These are phyloP conservation scores for Petroica traversi DNA, from an alignment of 2,113 vertebrate species.

Conservation along the genomic window DNA sequence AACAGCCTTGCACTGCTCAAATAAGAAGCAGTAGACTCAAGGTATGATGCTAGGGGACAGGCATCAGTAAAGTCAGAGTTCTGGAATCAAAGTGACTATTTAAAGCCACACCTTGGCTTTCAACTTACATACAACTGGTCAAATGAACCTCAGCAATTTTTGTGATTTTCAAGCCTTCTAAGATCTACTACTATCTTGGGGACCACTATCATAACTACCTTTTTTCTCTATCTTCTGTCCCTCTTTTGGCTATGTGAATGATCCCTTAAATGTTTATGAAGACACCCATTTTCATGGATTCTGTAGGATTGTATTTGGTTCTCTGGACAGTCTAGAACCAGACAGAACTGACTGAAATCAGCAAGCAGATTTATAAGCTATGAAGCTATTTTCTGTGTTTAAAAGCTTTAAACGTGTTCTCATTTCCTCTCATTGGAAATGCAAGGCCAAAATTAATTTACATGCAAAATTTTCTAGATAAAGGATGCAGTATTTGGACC, in stretches of 20 bases:
- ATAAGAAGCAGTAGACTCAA: not conserved
- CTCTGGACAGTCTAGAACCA: not conserved
- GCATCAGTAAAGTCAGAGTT: not conserved
- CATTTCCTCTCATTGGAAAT: not conserved
- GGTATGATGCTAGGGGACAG: not conserved
- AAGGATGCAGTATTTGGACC: accelerated
- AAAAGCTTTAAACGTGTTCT: not conserved
- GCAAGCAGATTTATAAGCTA: not conserved
- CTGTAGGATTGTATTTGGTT: accelerated
- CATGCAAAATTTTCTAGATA: not conserved
- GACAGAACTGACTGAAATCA: not conserved
- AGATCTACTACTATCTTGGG: not conserved
- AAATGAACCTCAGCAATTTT: not conserved
- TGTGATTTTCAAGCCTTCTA: not conserved
- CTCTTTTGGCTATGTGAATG: not conserved
- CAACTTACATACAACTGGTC: not conserved
- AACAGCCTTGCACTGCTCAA: not conserved
- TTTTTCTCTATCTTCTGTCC: not conserved
- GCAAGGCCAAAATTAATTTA: not conserved
- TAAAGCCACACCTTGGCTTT: not conserved
- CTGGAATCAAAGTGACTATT: not conserved
- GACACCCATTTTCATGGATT: not conserved
- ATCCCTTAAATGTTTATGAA: not conserved
- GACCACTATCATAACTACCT: not conserved
- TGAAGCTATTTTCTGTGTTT: not conserved